A percentile compares a stretch with the other conserved stretches of the same genome.
phyloP scores from a whole-genome alignment of 2,888 invertebrate genomes.

The Chydorus sphaericus region DNA sequence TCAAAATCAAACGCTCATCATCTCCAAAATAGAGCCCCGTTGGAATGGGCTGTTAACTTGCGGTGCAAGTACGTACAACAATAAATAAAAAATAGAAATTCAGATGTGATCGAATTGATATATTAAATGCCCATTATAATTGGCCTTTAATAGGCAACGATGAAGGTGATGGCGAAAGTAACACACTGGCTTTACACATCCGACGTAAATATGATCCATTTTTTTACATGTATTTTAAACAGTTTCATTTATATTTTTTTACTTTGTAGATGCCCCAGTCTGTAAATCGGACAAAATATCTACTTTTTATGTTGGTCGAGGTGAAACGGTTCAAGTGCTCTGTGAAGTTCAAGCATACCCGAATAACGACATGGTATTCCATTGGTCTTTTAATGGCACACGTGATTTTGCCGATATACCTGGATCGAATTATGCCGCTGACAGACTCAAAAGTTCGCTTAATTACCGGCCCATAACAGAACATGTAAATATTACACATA shows the following conservation, averaged over 20 bases:
- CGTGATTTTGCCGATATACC: conserved; percentile 37
- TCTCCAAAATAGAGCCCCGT: conserved; percentile 71
- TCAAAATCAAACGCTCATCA: conserved; percentile 75
- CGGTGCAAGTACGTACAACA: too few relatives aligned
- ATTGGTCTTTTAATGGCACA: conserved; percentile 44
- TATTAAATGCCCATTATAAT: too few relatives aligned
- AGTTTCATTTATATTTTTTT: background rate
- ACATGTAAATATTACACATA: conserved; percentile 16
- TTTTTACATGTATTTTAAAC: background rate
- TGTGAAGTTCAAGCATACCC: conserved; percentile 86
- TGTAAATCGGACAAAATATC: conserved; percentile 68
- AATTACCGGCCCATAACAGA: conserved; percentile 49
- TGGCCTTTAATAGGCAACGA: too few relatives aligned
- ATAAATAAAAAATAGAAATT: too few relatives aligned
- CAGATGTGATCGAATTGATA: too few relatives aligned
- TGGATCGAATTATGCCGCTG: conserved; percentile 37
- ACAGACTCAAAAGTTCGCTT: conserved; percentile 37
- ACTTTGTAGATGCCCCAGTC: conserved; percentile 63
- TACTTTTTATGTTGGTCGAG: conserved; percentile 81
- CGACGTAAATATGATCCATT: conserved; percentile 45
- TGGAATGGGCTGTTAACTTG: conserved; percentile 84
- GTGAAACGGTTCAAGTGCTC: conserved; percentile 65
- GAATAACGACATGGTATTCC: conserved; percentile 72
- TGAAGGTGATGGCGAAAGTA: conserved; percentile 76
- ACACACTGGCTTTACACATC: conserved; percentile 65